Conservation (phyloP, 2,888 invertebrate species). For the Amblyjoppa proteus region DNA sequence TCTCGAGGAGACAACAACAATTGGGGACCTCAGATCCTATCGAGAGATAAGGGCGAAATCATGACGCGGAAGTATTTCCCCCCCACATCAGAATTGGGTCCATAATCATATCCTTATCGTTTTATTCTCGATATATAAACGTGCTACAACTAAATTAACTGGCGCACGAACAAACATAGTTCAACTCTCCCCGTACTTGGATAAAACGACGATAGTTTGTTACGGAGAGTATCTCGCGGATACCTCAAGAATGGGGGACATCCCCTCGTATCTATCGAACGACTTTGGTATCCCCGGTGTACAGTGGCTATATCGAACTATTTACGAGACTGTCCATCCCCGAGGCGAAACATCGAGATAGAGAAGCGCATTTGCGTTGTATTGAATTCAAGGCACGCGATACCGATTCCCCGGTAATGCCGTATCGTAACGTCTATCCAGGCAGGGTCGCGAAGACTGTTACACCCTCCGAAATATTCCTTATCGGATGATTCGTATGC, state of each 20-base stretch:
- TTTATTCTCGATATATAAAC: neutral
- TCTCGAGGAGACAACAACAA: neutral
- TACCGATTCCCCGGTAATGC: constrained; percentile 69
- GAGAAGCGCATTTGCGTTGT: constrained; percentile 36
- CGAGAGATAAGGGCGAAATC: neutral
- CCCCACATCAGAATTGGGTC: neutral
- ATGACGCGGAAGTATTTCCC: neutral
- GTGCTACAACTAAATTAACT: neutral
- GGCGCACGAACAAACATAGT: neutral
- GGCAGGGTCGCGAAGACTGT: constrained; percentile 21
- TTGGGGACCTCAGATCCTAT: neutral
- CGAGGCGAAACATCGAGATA: constrained; percentile 52
- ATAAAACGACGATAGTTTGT: neutral
- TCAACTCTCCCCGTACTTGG: neutral
- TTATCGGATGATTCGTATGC: constrained; percentile 61
- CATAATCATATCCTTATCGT: neutral
- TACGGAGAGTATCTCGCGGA: neutral
- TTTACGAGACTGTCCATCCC: constrained; percentile 61
- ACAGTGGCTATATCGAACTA: constrained; percentile 40
- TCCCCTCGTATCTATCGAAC: constrained; percentile 4
- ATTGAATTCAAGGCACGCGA: constrained; percentile 72
- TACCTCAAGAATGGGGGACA: neutral
- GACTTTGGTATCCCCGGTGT: constrained; percentile 34
- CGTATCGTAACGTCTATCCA: constrained; percentile 54
- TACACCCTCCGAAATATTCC: constrained; percentile 58